These are phyloP conservation scores for Aradus depressus DNA, from an alignment of 2,888 invertebrate species.

Conservation along the genomic window DNA sequence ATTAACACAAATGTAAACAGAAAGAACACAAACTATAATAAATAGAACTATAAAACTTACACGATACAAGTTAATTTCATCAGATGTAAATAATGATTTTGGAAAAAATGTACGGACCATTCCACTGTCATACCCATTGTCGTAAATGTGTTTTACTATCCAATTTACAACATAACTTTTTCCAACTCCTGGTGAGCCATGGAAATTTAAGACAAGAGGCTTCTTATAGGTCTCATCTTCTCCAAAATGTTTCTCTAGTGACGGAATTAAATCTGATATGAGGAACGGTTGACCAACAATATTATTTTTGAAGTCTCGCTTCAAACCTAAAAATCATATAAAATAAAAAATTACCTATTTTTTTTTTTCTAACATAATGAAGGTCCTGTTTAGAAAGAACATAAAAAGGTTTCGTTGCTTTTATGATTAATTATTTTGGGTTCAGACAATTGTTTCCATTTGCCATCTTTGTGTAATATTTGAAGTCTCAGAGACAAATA, in stretches of 20 bases:
- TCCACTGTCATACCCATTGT: slow-evolving; percentile 35
- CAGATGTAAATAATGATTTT: not conserved
- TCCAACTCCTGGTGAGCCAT: slow-evolving; percentile 90
- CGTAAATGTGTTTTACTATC: slow-evolving; percentile 69
- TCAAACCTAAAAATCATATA: not conserved
- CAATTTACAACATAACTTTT: slow-evolving; percentile 77
- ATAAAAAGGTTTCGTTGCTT: too few species aligned
- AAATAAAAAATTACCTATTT: too few species aligned
- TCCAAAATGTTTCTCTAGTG: slow-evolving; percentile 7
- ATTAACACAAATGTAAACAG: slow-evolving; percentile 43
- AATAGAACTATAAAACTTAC: too few species aligned
- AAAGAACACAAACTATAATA: too few species aligned
- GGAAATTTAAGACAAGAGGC: slow-evolving; percentile 84
- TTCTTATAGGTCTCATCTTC: slow-evolving; percentile 44
- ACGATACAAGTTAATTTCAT: too few species aligned
- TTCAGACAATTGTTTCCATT: too few species aligned
- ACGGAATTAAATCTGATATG: not conserved
- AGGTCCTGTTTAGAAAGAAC: too few species aligned
- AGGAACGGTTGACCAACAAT: slow-evolving; percentile 10
- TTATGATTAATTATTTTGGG: too few species aligned
- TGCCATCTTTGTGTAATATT: too few species aligned
- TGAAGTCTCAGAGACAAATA: too few species aligned
- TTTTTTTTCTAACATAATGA: too few species aligned
- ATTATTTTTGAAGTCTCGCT: not conserved
- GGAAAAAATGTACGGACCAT: not conserved